Evolutionary conservation across 2,797 vertebrate species (phyloP).

Genomic region (Benthosema pterotum): DNA sequence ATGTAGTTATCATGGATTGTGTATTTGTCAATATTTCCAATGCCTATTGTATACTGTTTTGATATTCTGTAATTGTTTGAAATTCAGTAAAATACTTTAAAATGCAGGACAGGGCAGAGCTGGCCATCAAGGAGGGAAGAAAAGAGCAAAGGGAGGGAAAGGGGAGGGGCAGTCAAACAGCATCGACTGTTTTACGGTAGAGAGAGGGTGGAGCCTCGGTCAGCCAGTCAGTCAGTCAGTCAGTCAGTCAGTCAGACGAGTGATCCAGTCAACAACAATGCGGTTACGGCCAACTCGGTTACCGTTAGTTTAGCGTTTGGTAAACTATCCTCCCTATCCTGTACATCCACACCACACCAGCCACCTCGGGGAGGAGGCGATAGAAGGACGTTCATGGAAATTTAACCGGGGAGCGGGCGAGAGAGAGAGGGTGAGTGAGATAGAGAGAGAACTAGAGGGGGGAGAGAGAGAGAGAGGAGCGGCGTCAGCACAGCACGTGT

Average conservation of each 20-base stretch:
- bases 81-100: too few relatives aligned
- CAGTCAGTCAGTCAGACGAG: constrained; percentile 48
- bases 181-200: constrained; percentile 49
- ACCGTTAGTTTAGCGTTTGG: constrained; percentile 53
- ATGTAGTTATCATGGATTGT: too few relatives aligned
- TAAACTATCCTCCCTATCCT: constrained; percentile 8
- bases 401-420: constrained; percentile 62
- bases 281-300: too few relatives aligned
- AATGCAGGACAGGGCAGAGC: too few relatives aligned
- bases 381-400: constrained; percentile 68
- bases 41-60: too few relatives aligned
- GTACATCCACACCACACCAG: constrained; percentile 30
- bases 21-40: too few relatives aligned
- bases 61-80: too few relatives aligned
- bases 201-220: constrained; percentile 56
- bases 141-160: constrained; percentile 6
- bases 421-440: constrained; percentile 30
- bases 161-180: constrained; percentile 32
- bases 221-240: constrained; percentile 46
- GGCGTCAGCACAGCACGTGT: constrained; percentile 71
- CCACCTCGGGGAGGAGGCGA: background rate
- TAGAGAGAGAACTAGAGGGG: constrained; percentile 66
- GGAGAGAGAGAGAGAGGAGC: constrained; percentile 57
- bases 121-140: background rate
- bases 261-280: background rate